phyloP scores from a whole-genome alignment of 2,113 vertebrate genomes.

The Chelonoidis abingdonii region DNA sequence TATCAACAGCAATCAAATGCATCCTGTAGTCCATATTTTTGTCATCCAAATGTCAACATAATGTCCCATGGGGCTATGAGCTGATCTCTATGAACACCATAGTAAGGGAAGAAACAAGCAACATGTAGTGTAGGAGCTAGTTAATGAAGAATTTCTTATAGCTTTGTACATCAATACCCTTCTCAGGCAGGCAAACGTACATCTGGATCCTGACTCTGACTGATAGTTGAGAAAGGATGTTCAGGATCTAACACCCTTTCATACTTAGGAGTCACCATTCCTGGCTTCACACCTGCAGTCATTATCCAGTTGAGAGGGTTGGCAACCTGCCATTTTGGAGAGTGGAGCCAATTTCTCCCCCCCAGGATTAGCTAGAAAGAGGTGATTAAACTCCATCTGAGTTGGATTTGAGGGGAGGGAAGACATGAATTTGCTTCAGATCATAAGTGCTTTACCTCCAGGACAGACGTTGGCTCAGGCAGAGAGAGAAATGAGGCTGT shows the following conservation, averaged over 20 bases:
- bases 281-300: conserved; percentile 54
- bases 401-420: neutral
- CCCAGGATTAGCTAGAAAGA: conserved; percentile 51
- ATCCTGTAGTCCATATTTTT: neutral
- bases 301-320: neutral
- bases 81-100: neutral
- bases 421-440: neutral
- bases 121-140: rapidly evolving
- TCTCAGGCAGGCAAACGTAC: neutral
- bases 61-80: conserved; percentile 12
- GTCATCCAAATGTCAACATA: neutral
- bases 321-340: conserved; percentile 56
- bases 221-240: neutral
- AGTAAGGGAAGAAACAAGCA: neutral
- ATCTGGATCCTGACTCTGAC: neutral
- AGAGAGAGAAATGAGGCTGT: neutral
- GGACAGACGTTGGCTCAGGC: neutral
- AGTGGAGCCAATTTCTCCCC: rapidly evolving
- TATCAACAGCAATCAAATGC: neutral
- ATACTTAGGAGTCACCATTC: neutral
- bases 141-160: neutral
- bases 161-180: neutral
- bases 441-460: rapidly evolving
- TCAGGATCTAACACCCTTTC: conserved; percentile 6
- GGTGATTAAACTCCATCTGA: conserved; percentile 42